Evolutionary conservation across 2,888 invertebrate species (phyloP).

Genomic region (Heliconius charithonia): DNA sequence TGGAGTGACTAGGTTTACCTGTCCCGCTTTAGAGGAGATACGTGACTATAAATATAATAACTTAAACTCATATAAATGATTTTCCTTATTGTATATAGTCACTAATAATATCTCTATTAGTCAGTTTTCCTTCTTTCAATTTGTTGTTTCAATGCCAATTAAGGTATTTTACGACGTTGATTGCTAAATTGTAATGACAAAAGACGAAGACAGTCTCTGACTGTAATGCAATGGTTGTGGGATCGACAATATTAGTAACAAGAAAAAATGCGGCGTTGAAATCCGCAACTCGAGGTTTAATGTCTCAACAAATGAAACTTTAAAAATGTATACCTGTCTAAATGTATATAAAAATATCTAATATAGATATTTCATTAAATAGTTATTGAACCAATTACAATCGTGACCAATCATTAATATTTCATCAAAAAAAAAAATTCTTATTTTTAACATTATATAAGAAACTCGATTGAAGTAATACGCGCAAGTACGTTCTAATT

Average conservation of each 20-base stretch:
- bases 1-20: background rate
- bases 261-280: background rate
- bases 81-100: background rate
- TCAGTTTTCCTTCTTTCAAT: constrained; percentile 8
- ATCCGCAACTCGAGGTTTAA: background rate
- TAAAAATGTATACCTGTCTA: background rate
- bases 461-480: constrained; percentile 19
- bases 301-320: background rate
- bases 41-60: background rate
- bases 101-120: constrained; percentile 15
- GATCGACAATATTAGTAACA: background rate
- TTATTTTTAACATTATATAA: constrained; percentile 3
- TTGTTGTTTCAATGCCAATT: constrained; percentile 4
- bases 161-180: background rate
- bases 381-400: background rate
- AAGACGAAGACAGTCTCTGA: background rate
- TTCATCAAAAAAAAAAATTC: background rate
- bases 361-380: background rate
- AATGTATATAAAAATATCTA: background rate
- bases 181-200: background rate
- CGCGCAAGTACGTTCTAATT: constrained; percentile 38
- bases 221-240: background rate
- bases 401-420: background rate
- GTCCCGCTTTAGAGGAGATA: too few species aligned
- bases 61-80: background rate